Conservation (phyloP, 2,113 vertebrate species). For the Sinosuthora webbiana region DNA sequence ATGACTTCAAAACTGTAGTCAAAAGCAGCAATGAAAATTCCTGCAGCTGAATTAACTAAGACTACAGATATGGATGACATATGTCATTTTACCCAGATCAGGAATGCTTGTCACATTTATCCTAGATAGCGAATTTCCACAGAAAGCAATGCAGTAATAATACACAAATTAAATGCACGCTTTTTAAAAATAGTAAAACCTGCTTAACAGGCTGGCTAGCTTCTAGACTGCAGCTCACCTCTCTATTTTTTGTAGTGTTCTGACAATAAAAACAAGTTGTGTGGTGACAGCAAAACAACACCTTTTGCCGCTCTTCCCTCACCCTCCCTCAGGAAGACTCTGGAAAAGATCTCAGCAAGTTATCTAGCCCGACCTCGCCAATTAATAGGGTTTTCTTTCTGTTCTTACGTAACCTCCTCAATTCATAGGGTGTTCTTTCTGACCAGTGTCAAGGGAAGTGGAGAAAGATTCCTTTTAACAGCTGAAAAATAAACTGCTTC, state of each 20-base stretch:
- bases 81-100: not conserved
- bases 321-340: accelerated
- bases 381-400: not conserved
- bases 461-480: not conserved
- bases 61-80: not conserved
- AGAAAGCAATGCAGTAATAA: not conserved
- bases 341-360: not conserved
- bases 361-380: not conserved
- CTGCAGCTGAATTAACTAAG: not conserved
- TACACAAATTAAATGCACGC: accelerated
- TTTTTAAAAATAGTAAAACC: not conserved
- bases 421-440: not conserved
- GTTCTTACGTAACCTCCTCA: too few relatives aligned
- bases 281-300: not conserved
- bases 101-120: not conserved
- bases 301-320: not conserved
- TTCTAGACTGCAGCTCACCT: not conserved
- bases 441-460: not conserved
- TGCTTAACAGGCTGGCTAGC: not conserved
- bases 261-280: not conserved
- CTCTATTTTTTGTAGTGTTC: not conserved
- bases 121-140: not conserved
- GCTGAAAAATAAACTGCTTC: not conserved
- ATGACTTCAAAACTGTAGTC: not conserved
- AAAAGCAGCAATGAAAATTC: not conserved